Evolutionary conservation across 2,797 vertebrate species (phyloP).

Genomic region (Spinibarbus caldwelli): DNA sequence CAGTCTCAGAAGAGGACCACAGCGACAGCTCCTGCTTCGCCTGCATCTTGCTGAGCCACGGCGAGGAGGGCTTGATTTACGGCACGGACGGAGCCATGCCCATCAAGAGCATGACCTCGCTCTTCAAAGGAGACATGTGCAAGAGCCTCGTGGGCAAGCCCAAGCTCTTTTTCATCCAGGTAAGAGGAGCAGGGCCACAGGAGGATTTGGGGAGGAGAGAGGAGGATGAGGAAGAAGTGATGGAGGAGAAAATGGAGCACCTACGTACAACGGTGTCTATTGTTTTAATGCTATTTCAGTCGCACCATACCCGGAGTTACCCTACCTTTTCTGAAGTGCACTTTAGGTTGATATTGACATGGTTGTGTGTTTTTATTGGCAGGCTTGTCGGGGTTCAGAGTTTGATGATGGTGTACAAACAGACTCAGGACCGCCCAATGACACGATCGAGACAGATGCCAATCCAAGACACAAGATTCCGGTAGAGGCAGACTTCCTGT

Average conservation of each 20-base stretch:
- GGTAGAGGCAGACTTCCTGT: conserved; percentile 97
- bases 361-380: conserved; percentile 69
- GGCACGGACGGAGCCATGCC: conserved; percentile 90
- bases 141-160: conserved; percentile 96
- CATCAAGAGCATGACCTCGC: conserved; percentile 89
- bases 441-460: conserved; percentile 88
- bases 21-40: conserved; percentile 93
- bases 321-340: conserved; percentile 17
- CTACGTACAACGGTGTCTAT: conserved; percentile 34
- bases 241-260: conserved; percentile 42
- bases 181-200: conserved; percentile 68
- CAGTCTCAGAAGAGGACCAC: conserved; percentile 94
- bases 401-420: conserved; percentile 96
- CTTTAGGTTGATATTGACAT: conserved; percentile 69
- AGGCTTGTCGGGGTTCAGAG: conserved; percentile 96
- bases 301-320: conserved; percentile 14
- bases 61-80: conserved; percentile 94
- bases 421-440: conserved; percentile 89
- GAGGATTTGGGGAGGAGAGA: conserved; percentile 37
- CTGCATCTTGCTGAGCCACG: conserved; percentile 95
- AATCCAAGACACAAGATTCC: conserved; percentile 92
- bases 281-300: conserved; percentile 23
- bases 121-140: conserved; percentile 97
- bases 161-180: conserved; percentile 99
- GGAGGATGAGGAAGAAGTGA: conserved; percentile 31